phyloP scores from a whole-genome alignment of 2,113 vertebrate genomes.

The Cynopterus brachyotis region DNA sequence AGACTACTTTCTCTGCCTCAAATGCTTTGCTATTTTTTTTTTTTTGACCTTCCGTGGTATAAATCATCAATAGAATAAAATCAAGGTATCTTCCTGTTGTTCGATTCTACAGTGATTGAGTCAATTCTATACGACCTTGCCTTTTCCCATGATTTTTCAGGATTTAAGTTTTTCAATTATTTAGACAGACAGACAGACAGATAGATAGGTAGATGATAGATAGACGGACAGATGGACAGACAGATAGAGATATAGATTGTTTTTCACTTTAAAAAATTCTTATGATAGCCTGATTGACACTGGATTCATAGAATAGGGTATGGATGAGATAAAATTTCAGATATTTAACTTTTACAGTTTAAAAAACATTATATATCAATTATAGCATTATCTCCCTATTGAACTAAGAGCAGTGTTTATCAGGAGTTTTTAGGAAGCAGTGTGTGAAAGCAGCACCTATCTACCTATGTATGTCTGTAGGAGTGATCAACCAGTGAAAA shows the following conservation, averaged over 20 bases:
- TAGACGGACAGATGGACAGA: too few relatives aligned
- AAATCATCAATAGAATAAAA: not conserved
- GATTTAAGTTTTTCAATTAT: not conserved
- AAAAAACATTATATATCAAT: not conserved
- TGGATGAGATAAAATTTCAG: not conserved
- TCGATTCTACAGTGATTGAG: not conserved
- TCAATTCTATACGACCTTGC: not conserved
- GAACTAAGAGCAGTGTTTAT: not conserved
- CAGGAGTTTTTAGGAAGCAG: not conserved
- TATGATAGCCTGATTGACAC: not conserved
- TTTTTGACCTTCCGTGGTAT: not conserved
- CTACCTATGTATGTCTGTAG: not conserved
- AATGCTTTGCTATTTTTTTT: not conserved
- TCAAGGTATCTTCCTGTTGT: not conserved
- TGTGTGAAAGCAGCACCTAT: not conserved
- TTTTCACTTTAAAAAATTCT: not conserved
- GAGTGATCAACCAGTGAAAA: not conserved
- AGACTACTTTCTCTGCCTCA: not conserved
- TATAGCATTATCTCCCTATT: not conserved
- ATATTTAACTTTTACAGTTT: not conserved
- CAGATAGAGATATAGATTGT: not conserved
- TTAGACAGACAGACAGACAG: not conserved
- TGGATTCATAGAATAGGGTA: not conserved
- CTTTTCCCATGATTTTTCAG: not conserved
- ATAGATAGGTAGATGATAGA: not conserved